phyloP scores from a whole-genome alignment of 1,140 invertebrate species.

The Epicauta chinensis region DNA sequence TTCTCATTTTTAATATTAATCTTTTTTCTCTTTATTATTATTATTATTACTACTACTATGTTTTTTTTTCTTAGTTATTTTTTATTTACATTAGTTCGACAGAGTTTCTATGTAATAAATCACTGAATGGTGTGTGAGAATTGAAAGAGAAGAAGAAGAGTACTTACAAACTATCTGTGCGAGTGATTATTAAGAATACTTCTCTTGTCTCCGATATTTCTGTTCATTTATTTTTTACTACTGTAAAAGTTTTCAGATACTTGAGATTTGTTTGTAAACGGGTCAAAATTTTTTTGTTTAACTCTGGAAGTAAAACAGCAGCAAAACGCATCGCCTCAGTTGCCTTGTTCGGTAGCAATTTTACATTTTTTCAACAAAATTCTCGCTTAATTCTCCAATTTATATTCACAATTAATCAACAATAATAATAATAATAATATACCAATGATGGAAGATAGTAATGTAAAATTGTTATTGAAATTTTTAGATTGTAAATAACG shows the following conservation, averaged over 20 bases:
- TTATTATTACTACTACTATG: slow-evolving; percentile 26
- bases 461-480: slow-evolving; percentile 26
- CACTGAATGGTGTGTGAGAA: too few relatives aligned
- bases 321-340: not conserved
- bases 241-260: not conserved
- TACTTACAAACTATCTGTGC: slow-evolving; percentile 21
- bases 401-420: too few relatives aligned
- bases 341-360: not conserved
- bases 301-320: not conserved
- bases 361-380: not conserved
- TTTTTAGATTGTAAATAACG: slow-evolving; percentile 2
- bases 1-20: slow-evolving; percentile 23
- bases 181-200: slow-evolving; percentile 18
- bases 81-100: too few relatives aligned
- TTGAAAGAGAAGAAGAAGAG: not conserved
- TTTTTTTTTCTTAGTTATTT: slow-evolving; percentile 29
- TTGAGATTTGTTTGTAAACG: not conserved
- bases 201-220: not conserved
- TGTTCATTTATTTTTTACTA: slow-evolving; percentile 2
- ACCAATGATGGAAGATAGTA: too few relatives aligned
- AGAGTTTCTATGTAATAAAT: too few relatives aligned
- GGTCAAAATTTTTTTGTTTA: not conserved
- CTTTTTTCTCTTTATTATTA: slow-evolving; percentile 6
- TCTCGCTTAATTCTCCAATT: not conserved
- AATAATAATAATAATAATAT: too few relatives aligned